Evolutionary conservation across 2,113 vertebrate species (phyloP).

Genomic region (Aspiorhynchus laticeps): DNA sequence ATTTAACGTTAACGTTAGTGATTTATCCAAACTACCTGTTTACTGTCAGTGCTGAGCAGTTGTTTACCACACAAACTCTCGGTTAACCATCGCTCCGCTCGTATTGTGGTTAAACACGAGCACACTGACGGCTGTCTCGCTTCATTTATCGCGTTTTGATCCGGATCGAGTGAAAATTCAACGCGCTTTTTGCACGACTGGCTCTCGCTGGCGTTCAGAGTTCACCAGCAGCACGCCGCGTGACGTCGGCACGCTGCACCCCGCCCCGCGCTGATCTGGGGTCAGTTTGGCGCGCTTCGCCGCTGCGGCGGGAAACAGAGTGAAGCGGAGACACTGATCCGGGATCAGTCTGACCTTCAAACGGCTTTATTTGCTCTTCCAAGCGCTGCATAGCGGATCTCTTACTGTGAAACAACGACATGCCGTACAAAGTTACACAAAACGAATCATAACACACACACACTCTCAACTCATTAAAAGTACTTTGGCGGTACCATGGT

Average conservation of each 20-base stretch:
- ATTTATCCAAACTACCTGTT: constrained; percentile 17
- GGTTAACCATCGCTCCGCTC: neutral
- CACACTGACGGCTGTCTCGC: neutral
- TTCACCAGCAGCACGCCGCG: neutral
- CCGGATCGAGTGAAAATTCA: constrained; percentile 1
- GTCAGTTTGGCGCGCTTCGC: neutral
- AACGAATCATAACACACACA: neutral
- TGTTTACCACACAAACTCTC: neutral
- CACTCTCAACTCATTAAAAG: neutral
- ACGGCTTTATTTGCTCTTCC: constrained; percentile 22
- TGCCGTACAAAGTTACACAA: neutral
- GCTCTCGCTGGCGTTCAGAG: neutral
- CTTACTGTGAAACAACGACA: neutral
- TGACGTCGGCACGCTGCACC: neutral
- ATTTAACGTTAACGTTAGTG: no score
- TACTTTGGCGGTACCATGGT: neutral
- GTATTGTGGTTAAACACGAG: neutral
- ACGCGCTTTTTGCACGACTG: neutral
- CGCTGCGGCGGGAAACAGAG: neutral
- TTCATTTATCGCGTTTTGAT: constrained; percentile 27
- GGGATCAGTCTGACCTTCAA: constrained; percentile 1
- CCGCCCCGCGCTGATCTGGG: constrained; percentile 1
- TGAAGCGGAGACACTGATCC: neutral
- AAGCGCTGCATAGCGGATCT: constrained; percentile 24
- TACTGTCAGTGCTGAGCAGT: neutral